A percentile compares a stretch with the other conserved stretches of the same genome.
phyloP scores from a whole-genome alignment of 2,888 invertebrate species.

The Melipona beecheii region DNA sequence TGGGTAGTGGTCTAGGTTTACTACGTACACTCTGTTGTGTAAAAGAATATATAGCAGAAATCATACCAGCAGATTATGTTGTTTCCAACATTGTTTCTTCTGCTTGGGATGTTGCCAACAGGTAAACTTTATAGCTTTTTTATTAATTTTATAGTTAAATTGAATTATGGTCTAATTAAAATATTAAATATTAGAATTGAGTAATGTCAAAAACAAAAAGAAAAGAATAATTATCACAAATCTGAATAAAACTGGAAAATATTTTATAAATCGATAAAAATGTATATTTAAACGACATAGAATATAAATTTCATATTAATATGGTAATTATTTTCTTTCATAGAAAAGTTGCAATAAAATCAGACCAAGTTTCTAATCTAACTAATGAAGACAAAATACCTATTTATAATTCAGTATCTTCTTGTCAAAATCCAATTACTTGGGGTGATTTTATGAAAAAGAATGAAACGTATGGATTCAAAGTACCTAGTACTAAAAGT shows the following conservation, averaged over 20 bases:
- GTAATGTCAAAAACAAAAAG: background rate
- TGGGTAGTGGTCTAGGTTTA: conserved; percentile 86
- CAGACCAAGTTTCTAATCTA: background rate
- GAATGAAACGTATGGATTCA: conserved; percentile 85
- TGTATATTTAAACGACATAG: background rate
- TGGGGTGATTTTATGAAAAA: conserved; percentile 89
- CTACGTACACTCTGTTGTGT: conserved; percentile 87
- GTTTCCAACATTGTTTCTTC: conserved; percentile 87
- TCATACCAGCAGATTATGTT: conserved; percentile 89
- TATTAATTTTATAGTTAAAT: background rate
- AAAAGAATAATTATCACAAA: background rate
- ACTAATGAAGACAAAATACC: conserved; percentile 84
- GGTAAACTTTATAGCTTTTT: conserved; percentile 23
- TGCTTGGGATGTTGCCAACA: conserved; percentile 84
- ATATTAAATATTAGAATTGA: background rate
- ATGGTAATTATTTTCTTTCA: background rate
- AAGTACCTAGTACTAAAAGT: conserved; percentile 86
- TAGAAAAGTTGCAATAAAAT: conserved; percentile 2
- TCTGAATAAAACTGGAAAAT: background rate
- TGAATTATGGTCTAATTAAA: no score
- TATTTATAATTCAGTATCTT: conserved; percentile 94
- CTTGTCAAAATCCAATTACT: conserved; percentile 91
- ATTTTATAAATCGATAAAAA: background rate
- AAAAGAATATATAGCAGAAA: conserved; percentile 86
- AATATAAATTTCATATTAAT: background rate